These are phyloP conservation scores for Chalcis sispes DNA, from an alignment of 2,888 invertebrate species.

Conservation along the genomic window DNA sequence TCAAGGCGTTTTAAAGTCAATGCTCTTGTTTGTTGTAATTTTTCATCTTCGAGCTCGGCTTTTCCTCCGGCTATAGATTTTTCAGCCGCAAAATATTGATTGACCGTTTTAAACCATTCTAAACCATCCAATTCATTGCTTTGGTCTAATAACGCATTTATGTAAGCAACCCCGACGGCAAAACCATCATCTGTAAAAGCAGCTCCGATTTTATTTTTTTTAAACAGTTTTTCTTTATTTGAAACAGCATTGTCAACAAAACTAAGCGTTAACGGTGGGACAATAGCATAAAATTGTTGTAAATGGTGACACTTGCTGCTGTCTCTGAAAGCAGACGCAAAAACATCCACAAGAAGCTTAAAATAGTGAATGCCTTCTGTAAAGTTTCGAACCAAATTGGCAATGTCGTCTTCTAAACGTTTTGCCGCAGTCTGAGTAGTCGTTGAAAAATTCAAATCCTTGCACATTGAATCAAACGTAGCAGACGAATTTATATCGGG, in stretches of 20 bases:
- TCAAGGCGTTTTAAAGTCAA: slow-evolving; percentile 89
- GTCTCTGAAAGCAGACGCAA: slow-evolving; percentile 91
- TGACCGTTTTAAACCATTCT: slow-evolving; percentile 95
- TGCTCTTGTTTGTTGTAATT: slow-evolving; percentile 93
- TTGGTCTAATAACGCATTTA: slow-evolving; percentile 93
- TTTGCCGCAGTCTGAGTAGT: slow-evolving; percentile 82
- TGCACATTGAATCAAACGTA: slow-evolving; percentile 81
- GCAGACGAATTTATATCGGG: slow-evolving; percentile 84
- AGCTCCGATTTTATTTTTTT: slow-evolving; percentile 91
- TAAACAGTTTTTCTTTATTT: slow-evolving; percentile 94
- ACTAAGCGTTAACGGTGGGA: slow-evolving; percentile 95
- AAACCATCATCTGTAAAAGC: slow-evolving; percentile 99
- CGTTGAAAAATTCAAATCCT: slow-evolving; percentile 76
- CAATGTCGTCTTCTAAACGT: slow-evolving; percentile 87
- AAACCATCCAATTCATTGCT: slow-evolving; percentile 90
- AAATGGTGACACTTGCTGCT: slow-evolving; percentile 89
- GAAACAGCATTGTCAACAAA: slow-evolving; percentile 95
- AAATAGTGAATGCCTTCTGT: slow-evolving; percentile 93
- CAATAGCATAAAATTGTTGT: slow-evolving; percentile 93
- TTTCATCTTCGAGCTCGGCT: slow-evolving; percentile 84
- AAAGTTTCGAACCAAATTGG: slow-evolving; percentile 88
- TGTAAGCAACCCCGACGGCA: slow-evolving; percentile 96
- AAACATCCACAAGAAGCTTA: slow-evolving; percentile 93
- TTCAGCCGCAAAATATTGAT: slow-evolving; percentile 84
- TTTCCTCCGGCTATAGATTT: slow-evolving; percentile 79